Evolutionary conservation across 2,888 invertebrate genomes (phyloP).

Genomic region (Protonemura montana): DNA sequence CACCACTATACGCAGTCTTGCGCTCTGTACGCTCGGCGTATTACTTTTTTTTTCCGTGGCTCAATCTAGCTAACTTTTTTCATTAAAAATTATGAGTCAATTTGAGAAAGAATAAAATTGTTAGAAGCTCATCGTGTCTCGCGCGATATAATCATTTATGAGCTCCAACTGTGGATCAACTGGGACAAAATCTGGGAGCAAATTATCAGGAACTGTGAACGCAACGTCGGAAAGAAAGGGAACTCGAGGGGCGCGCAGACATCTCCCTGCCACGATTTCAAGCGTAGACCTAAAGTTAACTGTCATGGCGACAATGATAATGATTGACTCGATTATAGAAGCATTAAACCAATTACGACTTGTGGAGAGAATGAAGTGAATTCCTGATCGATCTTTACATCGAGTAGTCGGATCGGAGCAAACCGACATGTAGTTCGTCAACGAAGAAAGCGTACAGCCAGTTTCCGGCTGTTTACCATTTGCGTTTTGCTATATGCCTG

Average conservation of each 20-base stretch:
- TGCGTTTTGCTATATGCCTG: background rate
- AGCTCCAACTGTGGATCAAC: background rate
- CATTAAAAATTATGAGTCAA: slow-evolving; percentile 36
- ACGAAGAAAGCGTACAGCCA: background rate
- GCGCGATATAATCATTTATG: background rate
- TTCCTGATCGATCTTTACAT: too few species aligned
- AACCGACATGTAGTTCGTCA: background rate
- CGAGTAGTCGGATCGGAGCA: background rate
- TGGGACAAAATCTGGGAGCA: background rate
- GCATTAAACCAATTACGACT: background rate
- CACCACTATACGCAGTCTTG: slow-evolving; percentile 21
- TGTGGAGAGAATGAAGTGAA: background rate
- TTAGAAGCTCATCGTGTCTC: slow-evolving; percentile 25
- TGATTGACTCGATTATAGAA: slow-evolving; percentile 7
- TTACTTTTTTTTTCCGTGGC: background rate
- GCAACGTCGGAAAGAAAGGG: background rate
- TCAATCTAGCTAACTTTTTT: slow-evolving; percentile 35
- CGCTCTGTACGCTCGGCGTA: background rate
- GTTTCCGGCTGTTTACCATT: background rate
- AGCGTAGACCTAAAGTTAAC: background rate
- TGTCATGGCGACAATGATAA: background rate
- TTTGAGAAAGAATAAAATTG: slow-evolving; percentile 29
- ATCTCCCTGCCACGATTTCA: background rate
- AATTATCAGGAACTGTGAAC: background rate
- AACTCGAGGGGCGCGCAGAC: background rate